Evolutionary conservation across 2,797 vertebrate species (phyloP), one percentile per base, ranked within the genome.

Genomic region (Pseudomugil tenellus): DNA sequence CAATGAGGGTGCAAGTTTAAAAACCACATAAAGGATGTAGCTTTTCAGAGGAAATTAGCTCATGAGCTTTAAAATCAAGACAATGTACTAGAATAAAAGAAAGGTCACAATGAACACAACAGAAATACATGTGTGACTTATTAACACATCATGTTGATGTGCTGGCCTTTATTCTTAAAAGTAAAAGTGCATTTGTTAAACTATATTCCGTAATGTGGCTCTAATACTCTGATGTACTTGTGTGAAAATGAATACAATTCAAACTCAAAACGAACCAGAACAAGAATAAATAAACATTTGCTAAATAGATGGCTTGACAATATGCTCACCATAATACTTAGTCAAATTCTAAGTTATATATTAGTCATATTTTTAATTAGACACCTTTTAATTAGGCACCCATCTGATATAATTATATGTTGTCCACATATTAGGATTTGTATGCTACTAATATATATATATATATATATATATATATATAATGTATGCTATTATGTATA

Each of bases 1-100:
- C 41, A 32, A 10, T 67, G 7, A 73, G 63, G 21, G 35, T 59
- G 13, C 67, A 60, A 39, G 26, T 31, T 59, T 2, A 4, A 21
- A 32, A 55, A 55, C n/a, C n/a, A 35, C 48, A 48, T 11, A 46
- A 57, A 8, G 13, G 19, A 10, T 3, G 10, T 53, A 14, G 32
- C 43, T 14, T 13, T 21, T 26, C 3, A 29, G 32, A 39, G 17
- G 46, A 67, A 32, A 11, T 0, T 2, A 16, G 0, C 29, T 32
- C 19, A 3, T 7, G 23, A 21, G 59, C n/a, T 21, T 37, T 54
- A 2, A 56, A 67, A 77, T 55, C 29, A 49, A 37, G 10, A 31
- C 2, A 13, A 25, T 58, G 54, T 64, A 56, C 16, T 49, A 61
- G 9, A 6, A n/a, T 6, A 67, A 8, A 34, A 19, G 63, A 57